Conservation (phyloP, 1,140 invertebrate species). For the Drosophila nebulosa region DNA sequence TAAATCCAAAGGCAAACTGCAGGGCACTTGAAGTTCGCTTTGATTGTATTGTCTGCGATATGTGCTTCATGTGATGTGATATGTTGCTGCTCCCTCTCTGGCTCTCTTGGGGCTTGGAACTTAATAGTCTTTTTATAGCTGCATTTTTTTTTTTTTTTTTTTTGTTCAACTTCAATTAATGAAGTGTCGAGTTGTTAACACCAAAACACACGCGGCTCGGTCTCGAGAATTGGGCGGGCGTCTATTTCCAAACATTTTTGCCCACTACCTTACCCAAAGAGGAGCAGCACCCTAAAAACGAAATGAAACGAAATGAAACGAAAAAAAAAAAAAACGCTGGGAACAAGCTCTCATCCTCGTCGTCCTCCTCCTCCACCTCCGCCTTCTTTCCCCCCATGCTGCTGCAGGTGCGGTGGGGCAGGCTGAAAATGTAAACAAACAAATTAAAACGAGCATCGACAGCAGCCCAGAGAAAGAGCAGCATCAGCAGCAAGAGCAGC, state of each 20-base stretch:
- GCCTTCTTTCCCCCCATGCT: slow-evolving; percentile 1
- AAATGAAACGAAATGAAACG: background rate
- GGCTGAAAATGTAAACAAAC: slow-evolving; percentile 70
- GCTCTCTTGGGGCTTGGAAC: slow-evolving; percentile 40
- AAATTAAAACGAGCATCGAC: slow-evolving; percentile 75
- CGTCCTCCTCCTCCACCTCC: slow-evolving; percentile 11
- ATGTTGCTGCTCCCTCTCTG: background rate
- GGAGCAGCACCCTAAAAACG: background rate
- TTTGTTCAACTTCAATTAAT: slow-evolving; percentile 78
- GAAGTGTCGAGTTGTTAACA: slow-evolving; percentile 79
- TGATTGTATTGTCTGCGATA: slow-evolving; percentile 35
- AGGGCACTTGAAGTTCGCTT: slow-evolving; percentile 47
- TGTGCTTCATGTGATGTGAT: background rate
- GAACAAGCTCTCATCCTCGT: slow-evolving; percentile 46
- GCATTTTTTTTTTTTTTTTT: too few relatives aligned
- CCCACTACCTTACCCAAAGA: slow-evolving; percentile 16
- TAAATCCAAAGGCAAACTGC: slow-evolving; percentile 28
- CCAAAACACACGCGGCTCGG: slow-evolving; percentile 56
- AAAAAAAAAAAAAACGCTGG: slow-evolving; percentile 35
- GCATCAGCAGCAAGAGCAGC: slow-evolving; percentile 3
- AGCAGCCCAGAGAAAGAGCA: slow-evolving; percentile 17
- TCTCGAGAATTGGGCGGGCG: slow-evolving; percentile 1
- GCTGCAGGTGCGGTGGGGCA: slow-evolving; percentile 44
- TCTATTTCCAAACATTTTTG: slow-evolving; percentile 69
- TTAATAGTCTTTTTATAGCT: slow-evolving; percentile 78